phyloP scores from a whole-genome alignment of 2,797 vertebrate genomes.

The Microhierax caerulescens region DNA sequence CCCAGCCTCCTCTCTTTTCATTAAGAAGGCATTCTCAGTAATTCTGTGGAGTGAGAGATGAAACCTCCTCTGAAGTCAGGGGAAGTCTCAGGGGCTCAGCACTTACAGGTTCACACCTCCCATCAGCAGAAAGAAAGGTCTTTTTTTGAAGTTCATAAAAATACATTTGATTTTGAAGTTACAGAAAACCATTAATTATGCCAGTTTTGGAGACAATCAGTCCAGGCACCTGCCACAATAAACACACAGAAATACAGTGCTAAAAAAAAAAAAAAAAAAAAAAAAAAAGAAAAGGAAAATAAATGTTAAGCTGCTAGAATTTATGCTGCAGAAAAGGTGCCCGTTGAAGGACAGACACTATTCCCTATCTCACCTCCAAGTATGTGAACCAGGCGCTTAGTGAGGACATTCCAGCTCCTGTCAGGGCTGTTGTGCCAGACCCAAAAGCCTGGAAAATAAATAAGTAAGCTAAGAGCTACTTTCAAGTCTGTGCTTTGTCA shows the following conservation, averaged over 20 bases:
- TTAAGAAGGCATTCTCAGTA: not conserved
- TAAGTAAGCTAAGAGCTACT: not conserved
- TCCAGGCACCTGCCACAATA: not conserved
- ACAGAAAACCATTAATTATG: conserved; percentile 17
- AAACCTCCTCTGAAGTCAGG: conserved; percentile 30
- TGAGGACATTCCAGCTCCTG: not conserved
- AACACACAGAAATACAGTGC: not conserved
- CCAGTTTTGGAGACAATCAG: not conserved
- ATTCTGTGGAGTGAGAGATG: not conserved
- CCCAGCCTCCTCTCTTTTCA: not conserved
- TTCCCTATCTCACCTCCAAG: not conserved
- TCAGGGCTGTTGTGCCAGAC: not conserved
- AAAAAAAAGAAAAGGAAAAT: not conserved
- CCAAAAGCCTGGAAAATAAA: not conserved
- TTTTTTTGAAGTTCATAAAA: conserved; percentile 24
- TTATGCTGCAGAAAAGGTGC: not conserved
- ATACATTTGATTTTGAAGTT: conserved; percentile 1
- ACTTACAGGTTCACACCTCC: not conserved
- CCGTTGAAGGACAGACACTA: not conserved
- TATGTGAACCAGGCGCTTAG: not conserved
- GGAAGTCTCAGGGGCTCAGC: not conserved
- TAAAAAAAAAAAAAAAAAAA: not conserved
- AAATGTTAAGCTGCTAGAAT: not conserved
- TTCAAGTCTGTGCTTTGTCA: not conserved
- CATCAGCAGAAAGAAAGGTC: not conserved